These are phyloP conservation scores for Microtus pennsylvanicus DNA, from an alignment of 2,113 vertebrate genomes.

Conservation along the genomic window DNA sequence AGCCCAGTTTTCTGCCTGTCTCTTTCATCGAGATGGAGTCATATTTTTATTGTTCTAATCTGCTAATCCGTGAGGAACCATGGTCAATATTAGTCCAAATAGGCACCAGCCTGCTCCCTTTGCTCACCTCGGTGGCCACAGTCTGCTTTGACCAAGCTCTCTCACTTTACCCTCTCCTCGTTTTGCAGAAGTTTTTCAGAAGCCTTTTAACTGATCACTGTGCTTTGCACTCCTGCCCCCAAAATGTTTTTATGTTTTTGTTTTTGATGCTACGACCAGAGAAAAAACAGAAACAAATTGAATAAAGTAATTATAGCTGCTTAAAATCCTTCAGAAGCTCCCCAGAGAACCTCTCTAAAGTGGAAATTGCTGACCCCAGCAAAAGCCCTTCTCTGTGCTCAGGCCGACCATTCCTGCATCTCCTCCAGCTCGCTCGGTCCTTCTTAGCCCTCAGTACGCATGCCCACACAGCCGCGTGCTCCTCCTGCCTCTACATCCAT, in stretches of 20 bases:
- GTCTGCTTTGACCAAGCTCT: no score
- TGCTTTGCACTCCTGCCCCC: neutral
- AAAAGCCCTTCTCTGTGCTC: neutral
- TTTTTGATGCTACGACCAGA: neutral
- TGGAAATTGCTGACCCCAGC: neutral
- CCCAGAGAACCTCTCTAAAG: neutral
- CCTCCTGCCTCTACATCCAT: neutral
- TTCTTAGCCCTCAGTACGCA: accelerated
- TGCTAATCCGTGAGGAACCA: neutral
- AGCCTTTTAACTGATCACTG: no score
- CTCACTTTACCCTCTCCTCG: neutral
- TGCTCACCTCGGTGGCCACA: no score
- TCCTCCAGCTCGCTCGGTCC: accelerated
- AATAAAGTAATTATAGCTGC: neutral
- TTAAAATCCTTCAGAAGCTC: neutral
- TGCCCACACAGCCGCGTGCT: no score
- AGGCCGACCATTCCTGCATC: neutral
- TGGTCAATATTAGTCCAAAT: neutral
- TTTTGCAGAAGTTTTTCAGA: neutral
- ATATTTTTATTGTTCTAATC: neutral
- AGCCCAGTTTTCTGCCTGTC: neutral
- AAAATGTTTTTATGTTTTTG: neutral
- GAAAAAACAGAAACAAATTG: neutral
- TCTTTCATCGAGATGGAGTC: no score
- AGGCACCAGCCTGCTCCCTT: neutral